Conservation (phyloP, 2,888 invertebrate species). For the Eilema sororculum region DNA sequence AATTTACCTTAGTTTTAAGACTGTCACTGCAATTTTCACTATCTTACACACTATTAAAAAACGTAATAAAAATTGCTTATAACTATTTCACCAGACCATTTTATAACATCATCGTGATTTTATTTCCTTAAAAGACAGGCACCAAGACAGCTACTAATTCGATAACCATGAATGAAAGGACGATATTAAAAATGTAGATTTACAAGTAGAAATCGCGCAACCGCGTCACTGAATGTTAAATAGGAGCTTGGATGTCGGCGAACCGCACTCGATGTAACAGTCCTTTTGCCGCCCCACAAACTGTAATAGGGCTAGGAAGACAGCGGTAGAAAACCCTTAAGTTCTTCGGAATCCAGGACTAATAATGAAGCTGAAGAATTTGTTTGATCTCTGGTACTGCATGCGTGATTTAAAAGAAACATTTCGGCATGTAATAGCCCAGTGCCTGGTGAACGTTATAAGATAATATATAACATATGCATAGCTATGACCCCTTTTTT, state of each 20-base stretch:
- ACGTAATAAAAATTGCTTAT: too few relatives aligned
- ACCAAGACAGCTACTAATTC: constrained; percentile 40
- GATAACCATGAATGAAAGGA: constrained; percentile 47
- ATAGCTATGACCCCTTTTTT: too few relatives aligned
- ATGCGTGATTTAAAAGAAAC: too few relatives aligned
- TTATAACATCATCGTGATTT: not conserved
- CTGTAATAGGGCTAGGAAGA: constrained; percentile 28
- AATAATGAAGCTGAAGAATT: too few relatives aligned
- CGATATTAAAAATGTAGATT: constrained; percentile 61
- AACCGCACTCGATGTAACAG: constrained; percentile 54
- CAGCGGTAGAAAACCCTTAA: constrained; percentile 6
- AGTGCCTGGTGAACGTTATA: too few relatives aligned
- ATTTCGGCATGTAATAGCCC: too few relatives aligned
- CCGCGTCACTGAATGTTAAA: constrained; percentile 57
- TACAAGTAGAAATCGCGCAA: constrained; percentile 49
- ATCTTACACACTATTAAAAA: too few relatives aligned
- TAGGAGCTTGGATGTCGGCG: constrained; percentile 44
- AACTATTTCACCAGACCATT: not conserved
- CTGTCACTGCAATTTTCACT: too few relatives aligned
- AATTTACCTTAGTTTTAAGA: too few relatives aligned
- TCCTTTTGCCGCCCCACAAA: constrained; percentile 54
- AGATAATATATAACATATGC: too few relatives aligned
- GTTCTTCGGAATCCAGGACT: too few relatives aligned
- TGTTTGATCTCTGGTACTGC: too few relatives aligned
- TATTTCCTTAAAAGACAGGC: not conserved